phyloP scores from a whole-genome alignment of 2,113 vertebrate genomes.

The Orientallactaga bullata region DNA sequence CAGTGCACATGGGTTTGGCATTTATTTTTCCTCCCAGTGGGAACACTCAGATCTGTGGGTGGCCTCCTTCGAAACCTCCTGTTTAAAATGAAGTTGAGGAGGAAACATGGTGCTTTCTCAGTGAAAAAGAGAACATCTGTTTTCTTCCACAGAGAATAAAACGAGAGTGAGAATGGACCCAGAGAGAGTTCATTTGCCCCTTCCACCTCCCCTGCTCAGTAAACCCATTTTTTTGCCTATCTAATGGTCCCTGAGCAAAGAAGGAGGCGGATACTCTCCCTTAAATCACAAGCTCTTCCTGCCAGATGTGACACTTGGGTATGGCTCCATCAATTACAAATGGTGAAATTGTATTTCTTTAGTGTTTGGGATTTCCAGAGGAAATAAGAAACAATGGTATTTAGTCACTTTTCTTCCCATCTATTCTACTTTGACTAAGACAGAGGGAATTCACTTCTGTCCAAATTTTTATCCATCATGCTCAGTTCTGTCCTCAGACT shows the following conservation, averaged over 20 bases:
- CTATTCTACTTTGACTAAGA: neutral
- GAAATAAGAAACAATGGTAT: conserved; percentile 55
- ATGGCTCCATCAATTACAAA: conserved; percentile 70
- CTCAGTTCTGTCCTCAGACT: neutral
- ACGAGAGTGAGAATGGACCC: conserved; percentile 61
- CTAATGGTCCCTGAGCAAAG: conserved; percentile 74
- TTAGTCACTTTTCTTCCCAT: conserved; percentile 45
- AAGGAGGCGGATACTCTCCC: conserved; percentile 27
- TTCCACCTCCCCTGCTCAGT: neutral
- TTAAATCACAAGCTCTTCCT: conserved; percentile 75
- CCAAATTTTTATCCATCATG: neutral
- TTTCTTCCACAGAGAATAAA: conserved; percentile 73
- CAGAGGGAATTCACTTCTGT: neutral
- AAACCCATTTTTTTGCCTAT: conserved; percentile 11
- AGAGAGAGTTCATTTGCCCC: conserved; percentile 64
- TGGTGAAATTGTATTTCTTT: conserved; percentile 54
- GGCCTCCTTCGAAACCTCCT: conserved; percentile 85
- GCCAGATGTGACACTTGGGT: conserved; percentile 45
- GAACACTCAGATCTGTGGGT: conserved; percentile 90
- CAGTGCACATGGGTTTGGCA: conserved; percentile 84
- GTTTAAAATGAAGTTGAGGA: conserved; percentile 89
- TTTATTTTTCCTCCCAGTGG: conserved; percentile 93
- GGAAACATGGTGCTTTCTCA: conserved; percentile 89
- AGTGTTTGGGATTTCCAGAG: conserved; percentile 69
- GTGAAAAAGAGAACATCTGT: conserved; percentile 84